phyloP scores from a whole-genome alignment of 2,888 invertebrate genomes.

The Hipparchia semele region DNA sequence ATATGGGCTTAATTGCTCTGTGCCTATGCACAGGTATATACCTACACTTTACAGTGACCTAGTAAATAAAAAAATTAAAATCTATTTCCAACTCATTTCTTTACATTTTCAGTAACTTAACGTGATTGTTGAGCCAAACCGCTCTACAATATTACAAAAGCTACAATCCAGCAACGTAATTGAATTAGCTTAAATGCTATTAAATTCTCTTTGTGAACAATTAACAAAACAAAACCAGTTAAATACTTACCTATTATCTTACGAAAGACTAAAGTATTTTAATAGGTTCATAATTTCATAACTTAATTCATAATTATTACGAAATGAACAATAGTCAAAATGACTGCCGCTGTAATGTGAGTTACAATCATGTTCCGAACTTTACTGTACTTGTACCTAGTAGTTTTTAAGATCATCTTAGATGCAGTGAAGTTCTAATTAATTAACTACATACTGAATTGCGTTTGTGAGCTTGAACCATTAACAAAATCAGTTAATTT shows the following conservation, averaged over 20 bases:
- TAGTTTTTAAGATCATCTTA: background rate
- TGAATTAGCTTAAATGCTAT: background rate
- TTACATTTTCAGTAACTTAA: background rate
- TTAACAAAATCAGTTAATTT: no score
- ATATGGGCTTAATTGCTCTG: no score
- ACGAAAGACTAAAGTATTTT: constrained; percentile 2
- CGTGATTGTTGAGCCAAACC: background rate
- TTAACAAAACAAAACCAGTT: background rate
- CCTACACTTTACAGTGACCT: no score
- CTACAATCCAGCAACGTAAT: no score
- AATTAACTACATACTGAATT: no score
- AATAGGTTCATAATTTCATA: background rate
- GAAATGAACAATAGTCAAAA: constrained; percentile 15
- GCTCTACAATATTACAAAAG: no score
- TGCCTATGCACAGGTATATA: no score
- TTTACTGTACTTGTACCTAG: no score
- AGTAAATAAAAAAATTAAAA: no score
- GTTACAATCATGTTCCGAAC: background rate
- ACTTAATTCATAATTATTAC: constrained; percentile 12
- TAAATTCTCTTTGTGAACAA: background rate
- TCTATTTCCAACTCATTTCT: no score
- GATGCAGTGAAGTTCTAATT: no score
- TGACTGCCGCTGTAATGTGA: constrained; percentile 1
- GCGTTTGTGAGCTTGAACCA: no score
- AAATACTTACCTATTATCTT: background rate